Evolutionary conservation across 2,797 vertebrate genomes (phyloP).

Genomic region (Cossypha polioptera): DNA sequence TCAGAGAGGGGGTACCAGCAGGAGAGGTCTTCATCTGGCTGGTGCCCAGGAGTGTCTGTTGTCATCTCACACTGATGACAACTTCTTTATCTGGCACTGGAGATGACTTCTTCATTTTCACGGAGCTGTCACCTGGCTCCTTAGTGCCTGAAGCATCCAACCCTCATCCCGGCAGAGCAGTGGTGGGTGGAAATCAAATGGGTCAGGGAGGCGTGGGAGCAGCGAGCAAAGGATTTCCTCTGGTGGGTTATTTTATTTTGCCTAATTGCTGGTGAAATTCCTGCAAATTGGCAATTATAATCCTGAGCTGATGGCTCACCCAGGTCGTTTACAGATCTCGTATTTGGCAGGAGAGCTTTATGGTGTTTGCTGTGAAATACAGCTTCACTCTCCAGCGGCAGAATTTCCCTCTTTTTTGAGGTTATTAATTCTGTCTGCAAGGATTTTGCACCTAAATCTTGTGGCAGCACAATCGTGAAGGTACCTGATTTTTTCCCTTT

Average conservation of each 20-base stretch:
- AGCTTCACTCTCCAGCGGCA: not conserved
- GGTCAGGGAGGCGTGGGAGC: not conserved
- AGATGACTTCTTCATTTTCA: not conserved
- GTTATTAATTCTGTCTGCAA: not conserved
- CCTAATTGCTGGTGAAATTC: slow-evolving; percentile 75
- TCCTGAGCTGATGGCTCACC: slow-evolving; percentile 63
- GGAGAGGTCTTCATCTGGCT: not conserved
- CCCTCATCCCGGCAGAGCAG: not conserved
- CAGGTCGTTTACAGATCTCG: slow-evolving; percentile 60
- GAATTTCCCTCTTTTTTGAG: not conserved
- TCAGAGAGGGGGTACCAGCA: fast-evolving
- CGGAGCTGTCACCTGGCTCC: not conserved
- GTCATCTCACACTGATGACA: not conserved
- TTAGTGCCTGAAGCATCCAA: not conserved
- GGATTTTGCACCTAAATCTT: slow-evolving; percentile 17
- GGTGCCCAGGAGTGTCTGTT: not conserved
- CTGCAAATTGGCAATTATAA: slow-evolving; percentile 72
- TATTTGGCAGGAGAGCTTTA: slow-evolving; percentile 54
- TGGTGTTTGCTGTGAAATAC: slow-evolving; percentile 2
- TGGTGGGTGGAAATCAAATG: not conserved
- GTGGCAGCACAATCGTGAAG: not conserved
- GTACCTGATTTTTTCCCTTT: not conserved
- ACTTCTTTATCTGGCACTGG: not conserved
- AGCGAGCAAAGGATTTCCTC: slow-evolving; percentile 31
- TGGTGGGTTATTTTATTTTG: slow-evolving; percentile 68